Evolutionary conservation across 2,888 invertebrate genomes (phyloP).

Genomic region (Hemicrepidius hirtus): DNA sequence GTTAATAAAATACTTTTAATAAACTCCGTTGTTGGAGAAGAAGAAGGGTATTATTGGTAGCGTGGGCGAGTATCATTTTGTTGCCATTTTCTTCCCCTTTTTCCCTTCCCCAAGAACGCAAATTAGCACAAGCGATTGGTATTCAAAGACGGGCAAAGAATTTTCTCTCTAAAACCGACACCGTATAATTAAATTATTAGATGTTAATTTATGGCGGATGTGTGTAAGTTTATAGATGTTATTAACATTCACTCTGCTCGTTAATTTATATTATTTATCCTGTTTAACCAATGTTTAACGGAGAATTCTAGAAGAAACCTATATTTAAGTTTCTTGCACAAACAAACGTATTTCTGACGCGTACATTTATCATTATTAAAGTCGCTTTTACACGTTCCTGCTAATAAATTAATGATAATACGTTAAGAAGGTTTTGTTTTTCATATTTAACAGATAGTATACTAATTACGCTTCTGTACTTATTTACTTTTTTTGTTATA

Average conservation of each 20-base stretch:
- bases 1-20: conserved; percentile 47
- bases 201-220: conserved; percentile 24
- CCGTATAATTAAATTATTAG: conserved; percentile 13
- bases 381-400: conserved; percentile 33
- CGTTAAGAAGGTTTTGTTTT: conserved; percentile 32
- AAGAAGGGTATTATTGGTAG: conserved; percentile 3
- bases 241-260: conserved; percentile 23
- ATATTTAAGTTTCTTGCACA: conserved; percentile 5
- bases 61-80: conserved; percentile 15
- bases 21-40: conserved; percentile 36
- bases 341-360: conserved; percentile 17
- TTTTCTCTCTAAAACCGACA: neutral
- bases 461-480: conserved; percentile 13
- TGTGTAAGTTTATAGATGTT: conserved; percentile 25
- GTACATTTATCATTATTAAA: conserved; percentile 39
- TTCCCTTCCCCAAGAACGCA: neutral
- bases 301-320: conserved; percentile 13
- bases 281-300: conserved; percentile 12
- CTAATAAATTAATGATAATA: conserved; percentile 38
- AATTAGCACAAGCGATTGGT: neutral
- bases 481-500: conserved; percentile 12
- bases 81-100: neutral
- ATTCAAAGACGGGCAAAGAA: neutral
- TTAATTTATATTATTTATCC: conserved; percentile 34
- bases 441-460: neutral